Conservation (phyloP, 1,140 invertebrate genomes). For the Psix sp. region DNA sequence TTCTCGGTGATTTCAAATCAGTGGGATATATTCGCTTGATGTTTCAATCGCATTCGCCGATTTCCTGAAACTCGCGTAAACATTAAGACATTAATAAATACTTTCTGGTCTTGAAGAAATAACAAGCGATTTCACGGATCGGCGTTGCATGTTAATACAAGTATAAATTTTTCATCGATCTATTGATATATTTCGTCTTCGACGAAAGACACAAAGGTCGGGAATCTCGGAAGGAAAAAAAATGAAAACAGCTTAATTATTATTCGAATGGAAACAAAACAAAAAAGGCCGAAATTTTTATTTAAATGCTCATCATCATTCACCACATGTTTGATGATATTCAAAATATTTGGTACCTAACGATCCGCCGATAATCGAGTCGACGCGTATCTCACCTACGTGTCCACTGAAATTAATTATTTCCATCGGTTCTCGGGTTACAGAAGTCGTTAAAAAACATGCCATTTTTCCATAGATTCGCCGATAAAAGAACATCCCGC, state of each 20-base stretch:
- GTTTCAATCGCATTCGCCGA: conserved; percentile 51
- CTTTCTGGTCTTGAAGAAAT: too few relatives aligned
- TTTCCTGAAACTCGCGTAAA: too few relatives aligned
- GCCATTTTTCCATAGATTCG: conserved; percentile 52
- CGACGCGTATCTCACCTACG: conserved; percentile 47
- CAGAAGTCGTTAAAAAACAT: conserved; percentile 58
- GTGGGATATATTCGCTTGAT: conserved; percentile 55
- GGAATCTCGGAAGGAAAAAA: background rate
- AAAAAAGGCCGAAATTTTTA: conserved; percentile 8
- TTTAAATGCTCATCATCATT: conserved; percentile 45
- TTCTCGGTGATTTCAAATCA: conserved; percentile 72
- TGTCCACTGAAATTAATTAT: conserved; percentile 55
- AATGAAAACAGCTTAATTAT: conserved; percentile 32
- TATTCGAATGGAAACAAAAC: conserved; percentile 6
- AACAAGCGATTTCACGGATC: too few relatives aligned
- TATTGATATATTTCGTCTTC: background rate
- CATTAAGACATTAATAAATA: too few relatives aligned
- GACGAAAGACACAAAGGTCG: background rate
- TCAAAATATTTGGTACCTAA: conserved; percentile 61
- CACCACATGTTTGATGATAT: conserved; percentile 56
- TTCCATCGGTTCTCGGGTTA: conserved; percentile 46
- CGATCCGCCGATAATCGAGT: conserved; percentile 53
- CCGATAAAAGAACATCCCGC: conserved; percentile 53
- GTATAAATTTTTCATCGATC: too few relatives aligned
- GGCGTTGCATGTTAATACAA: too few relatives aligned